Evolutionary conservation across 2,888 invertebrate species (phyloP), one percentile per base, ranked within the genome.

Genomic region (Taenaris catops): DNA sequence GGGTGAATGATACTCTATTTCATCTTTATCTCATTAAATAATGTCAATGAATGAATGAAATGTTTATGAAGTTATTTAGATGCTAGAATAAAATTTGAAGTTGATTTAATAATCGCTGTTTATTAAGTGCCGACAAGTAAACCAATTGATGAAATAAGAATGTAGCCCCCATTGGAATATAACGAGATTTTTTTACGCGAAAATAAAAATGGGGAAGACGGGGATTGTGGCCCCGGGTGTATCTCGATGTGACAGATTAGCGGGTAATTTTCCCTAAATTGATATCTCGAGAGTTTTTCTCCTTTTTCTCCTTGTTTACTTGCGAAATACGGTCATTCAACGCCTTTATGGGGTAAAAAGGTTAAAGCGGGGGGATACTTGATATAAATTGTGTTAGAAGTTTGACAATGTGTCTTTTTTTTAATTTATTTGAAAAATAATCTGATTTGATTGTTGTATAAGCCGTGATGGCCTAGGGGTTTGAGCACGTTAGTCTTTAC

Each of bases 181-280:
- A 44, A 46, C 49, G 55, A 51, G 52, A 47, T 51, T 55, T 63
- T 63, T 67, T 58, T 51, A 49, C 41, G 47, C 47, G 48, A 49
- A 60, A 62, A 57, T 55, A 65, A 62, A 69, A 67, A 66, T 58
- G 62, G 68, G 79, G 76, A 74, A 72, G 69, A 66, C 63, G 59
- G 57, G n/a, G 64, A 74, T 76, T 69, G 69, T 54, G 63, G n/a
- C 75, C 70, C 59, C 68, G 48, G 64, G 79, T 72, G 69, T 59
- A 63, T 65, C 63, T 70, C 64, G 66, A 78, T 81, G 83, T 83
- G 84, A 84, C 84, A 84, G 84, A 84, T 84, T 84, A 84, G 67
- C 65, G 65, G 58, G 80, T 84, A 83, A 86, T 84, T 79, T 76
- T 70, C 58, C 53, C 71, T 62, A 83, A 86, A 84, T 86, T 81